Base-by-base conservation (phyloP, 2,888 invertebrate genomes). In the Tenodera sinensis region DNA sequence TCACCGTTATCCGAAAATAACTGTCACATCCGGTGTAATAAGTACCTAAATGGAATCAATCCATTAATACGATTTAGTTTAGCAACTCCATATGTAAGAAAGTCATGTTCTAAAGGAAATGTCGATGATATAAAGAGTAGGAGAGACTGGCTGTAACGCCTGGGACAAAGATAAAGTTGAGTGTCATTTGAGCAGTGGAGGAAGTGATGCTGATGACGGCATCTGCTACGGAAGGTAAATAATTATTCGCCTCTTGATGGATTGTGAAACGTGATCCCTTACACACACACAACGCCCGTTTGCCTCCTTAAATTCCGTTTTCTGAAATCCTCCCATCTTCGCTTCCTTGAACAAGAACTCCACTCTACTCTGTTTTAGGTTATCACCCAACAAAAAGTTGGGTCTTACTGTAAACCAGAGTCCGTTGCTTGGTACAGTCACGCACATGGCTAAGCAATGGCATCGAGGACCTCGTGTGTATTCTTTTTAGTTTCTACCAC, bases 181-280 rank as follows among this genome's bases (percentile, higher is more conserved):
- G 54, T 71, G 54, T 20, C 54, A 71, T 71, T 71, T 71, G 54
- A 71, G 54, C 4, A 20, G 25, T 20, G 54, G 20, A 71, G 54
- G 54, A 71, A 71, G 25, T 71, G 54, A 71, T 71, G 54, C 20
- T 71, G 54, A 71, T 71, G 71, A 71, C 28, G 86, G 28, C 86
- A 86, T 42, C 86, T 85, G 86, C 30, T 71, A 14, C 71, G 30
- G 86, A 71, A 85, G 81, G 86, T 81, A 86, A 81, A 71, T 28
- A 71, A 81, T 86, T 86, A 86, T 86, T 28, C 25, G 28, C 20
- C 71, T 86, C 81, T 71, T 86, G 86, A 86, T 28, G 86, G 86
- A 81, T 81, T 81, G 86, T 71, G 81, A 86, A 86, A 28, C 42
- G 20, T 20, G 54, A 54, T 28, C 86, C 54, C 54, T 25, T 71